A percentile compares a stretch with the other conserved stretches of the same genome.
These are phyloP conservation scores for Gambelia wislizenii DNA, from an alignment of 2,797 vertebrate species.

Conservation along the genomic window DNA sequence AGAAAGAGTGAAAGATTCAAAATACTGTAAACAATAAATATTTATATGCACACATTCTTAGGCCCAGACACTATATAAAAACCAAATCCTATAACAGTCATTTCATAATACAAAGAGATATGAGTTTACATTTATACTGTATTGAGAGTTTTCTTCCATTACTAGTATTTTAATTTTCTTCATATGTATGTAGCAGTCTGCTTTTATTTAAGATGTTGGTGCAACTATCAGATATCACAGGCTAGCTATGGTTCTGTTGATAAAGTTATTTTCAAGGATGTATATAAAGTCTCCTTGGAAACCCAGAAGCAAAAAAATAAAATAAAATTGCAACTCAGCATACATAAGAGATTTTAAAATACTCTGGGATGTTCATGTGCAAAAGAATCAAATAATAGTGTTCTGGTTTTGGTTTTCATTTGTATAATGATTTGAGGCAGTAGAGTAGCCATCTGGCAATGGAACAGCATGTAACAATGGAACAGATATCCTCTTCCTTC, in stretches of 20 bases:
- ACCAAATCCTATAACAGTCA: not conserved
- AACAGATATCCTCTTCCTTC: not conserved
- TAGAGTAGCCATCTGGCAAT: not conserved
- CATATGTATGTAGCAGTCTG: slow-evolving; percentile 33
- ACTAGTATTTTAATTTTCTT: not conserved
- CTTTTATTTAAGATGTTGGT: slow-evolving; percentile 51
- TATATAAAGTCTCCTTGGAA: slow-evolving; percentile 54
- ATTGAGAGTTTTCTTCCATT: slow-evolving; percentile 3
- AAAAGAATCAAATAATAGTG: slow-evolving; percentile 3
- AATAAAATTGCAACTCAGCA: slow-evolving; percentile 22
- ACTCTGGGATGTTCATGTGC: not conserved
- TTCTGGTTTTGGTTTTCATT: not conserved
- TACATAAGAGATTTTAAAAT: slow-evolving; percentile 33
- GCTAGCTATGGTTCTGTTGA: slow-evolving; percentile 42
- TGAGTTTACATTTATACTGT: slow-evolving; percentile 11
- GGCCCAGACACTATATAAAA: slow-evolving; percentile 31
- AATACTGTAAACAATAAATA: slow-evolving; percentile 52
- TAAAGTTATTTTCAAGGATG: slow-evolving; percentile 47
- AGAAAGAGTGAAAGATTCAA: slow-evolving; percentile 12
- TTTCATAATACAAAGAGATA: slow-evolving; percentile 5
- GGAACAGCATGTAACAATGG: not conserved
- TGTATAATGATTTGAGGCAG: slow-evolving; percentile 12
- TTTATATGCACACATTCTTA: slow-evolving; percentile 32
- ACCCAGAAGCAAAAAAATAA: slow-evolving; percentile 40
- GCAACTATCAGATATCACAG: slow-evolving; percentile 49